Evolutionary conservation across 2,888 invertebrate species (phyloP).

Genomic region (Yponomeuta plumbellus): DNA sequence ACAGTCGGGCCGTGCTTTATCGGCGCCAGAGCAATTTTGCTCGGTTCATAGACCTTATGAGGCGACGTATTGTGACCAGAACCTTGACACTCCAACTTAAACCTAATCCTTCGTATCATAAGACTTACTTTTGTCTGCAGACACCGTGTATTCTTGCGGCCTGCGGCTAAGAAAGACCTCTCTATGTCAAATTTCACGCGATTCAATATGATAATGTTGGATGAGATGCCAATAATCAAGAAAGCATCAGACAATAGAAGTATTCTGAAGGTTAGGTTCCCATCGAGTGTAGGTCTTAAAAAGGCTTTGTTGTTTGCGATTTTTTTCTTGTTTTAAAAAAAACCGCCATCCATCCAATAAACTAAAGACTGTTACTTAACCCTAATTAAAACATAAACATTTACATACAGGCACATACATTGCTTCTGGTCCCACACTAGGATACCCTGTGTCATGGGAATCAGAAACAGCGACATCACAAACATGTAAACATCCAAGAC

Average conservation of each 20-base stretch:
- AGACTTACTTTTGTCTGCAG: neutral
- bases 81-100: neutral
- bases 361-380: no score
- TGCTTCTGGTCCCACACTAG: no score
- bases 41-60: conserved; percentile 9
- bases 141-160: neutral
- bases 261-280: neutral
- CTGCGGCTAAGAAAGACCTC: conserved; percentile 5
- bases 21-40: conserved; percentile 13
- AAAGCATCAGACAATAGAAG: neutral
- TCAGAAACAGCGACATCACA: no score
- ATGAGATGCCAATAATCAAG: neutral
- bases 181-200: conserved; percentile 8
- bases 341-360: no score
- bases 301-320: no score
- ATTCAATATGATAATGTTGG: conserved; percentile 12
- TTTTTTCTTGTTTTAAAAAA: no score
- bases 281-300: neutral
- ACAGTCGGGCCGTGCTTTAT: conserved; percentile 14
- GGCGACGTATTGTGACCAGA: neutral
- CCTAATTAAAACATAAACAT: no score
- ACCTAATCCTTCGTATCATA: neutral
- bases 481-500: no score
- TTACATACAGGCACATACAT: no score
- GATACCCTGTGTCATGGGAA: no score